These are phyloP conservation scores for Drosophila anceps DNA, from an alignment of 2,888 invertebrate genomes.

Conservation along the genomic window DNA sequence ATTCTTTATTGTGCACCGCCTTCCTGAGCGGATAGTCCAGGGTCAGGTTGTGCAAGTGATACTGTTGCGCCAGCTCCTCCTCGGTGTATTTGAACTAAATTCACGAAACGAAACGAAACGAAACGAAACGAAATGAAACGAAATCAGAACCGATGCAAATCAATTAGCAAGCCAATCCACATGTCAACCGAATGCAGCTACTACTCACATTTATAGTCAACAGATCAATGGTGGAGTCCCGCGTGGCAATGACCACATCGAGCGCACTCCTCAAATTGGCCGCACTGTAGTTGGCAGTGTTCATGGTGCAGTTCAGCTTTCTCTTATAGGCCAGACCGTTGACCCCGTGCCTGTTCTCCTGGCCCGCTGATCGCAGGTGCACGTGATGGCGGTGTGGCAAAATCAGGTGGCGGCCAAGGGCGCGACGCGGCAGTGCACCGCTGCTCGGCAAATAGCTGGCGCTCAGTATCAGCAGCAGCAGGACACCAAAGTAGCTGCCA, in stretches of 20 bases:
- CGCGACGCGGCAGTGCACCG: slow-evolving; percentile 48
- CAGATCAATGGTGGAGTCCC: neutral
- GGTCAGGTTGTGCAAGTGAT: neutral
- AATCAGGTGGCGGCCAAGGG: slow-evolving; percentile 48
- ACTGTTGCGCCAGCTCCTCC: neutral
- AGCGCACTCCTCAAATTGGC: neutral
- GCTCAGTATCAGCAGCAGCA: slow-evolving; percentile 32
- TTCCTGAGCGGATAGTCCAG: slow-evolving; percentile 40
- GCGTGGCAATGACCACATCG: neutral
- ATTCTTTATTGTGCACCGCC: neutral
- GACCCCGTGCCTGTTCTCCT: neutral
- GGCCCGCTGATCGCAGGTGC: slow-evolving; percentile 64
- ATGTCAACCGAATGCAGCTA: neutral
- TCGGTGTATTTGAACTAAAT: neutral
- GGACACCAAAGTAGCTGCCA: slow-evolving; percentile 22
- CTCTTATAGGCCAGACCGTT: neutral
- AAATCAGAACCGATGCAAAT: neutral
- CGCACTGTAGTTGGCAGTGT: neutral
- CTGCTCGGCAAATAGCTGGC: slow-evolving; percentile 12
- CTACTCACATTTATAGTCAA: neutral
- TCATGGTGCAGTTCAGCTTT: neutral
- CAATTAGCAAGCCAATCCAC: neutral
- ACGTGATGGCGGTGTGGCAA: slow-evolving; percentile 70
- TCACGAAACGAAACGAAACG: neutral
- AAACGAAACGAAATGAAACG: neutral